These are phyloP conservation scores for Sebastes goodei DNA, from an alignment of 2,797 vertebrate species.

Conservation along the genomic window DNA sequence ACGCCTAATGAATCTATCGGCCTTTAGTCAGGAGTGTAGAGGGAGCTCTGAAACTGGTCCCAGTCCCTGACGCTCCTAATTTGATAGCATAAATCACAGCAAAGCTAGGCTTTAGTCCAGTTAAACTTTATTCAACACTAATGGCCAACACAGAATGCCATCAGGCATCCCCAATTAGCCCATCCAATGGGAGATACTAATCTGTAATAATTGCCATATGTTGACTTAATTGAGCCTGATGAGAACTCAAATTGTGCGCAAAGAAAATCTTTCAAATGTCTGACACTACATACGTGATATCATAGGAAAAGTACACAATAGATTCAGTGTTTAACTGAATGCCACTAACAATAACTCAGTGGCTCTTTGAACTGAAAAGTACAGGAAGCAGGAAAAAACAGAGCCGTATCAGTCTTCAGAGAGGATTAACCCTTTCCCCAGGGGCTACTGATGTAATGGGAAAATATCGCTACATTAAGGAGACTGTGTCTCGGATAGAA, in stretches of 20 bases:
- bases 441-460: constrained; percentile 29
- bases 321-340: background rate
- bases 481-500: constrained; percentile 28
- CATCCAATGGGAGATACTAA: constrained; percentile 26
- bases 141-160: constrained; percentile 35
- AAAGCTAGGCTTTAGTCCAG: constrained; percentile 18
- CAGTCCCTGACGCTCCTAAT: constrained; percentile 36
- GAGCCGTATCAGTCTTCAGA: constrained; percentile 37
- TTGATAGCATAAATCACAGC: constrained; percentile 61
- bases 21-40: constrained; percentile 26
- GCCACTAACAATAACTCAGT: constrained; percentile 16
- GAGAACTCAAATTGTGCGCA: constrained; percentile 10
- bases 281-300: background rate
- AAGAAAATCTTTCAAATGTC: constrained; percentile 1
- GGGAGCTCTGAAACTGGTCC: constrained; percentile 40
- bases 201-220: constrained; percentile 55
- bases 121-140: constrained; percentile 34
- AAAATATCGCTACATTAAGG: constrained; percentile 42
- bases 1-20: constrained; percentile 58
- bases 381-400: constrained; percentile 17
- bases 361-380: constrained; percentile 25
- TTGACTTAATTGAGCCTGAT: constrained; percentile 33
- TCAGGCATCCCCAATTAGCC: constrained; percentile 43
- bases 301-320: constrained; percentile 12
- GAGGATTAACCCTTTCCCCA: constrained; percentile 35